Evolutionary conservation across 1,140 invertebrate species (phyloP).

Genomic region (Globodera rostochiensis): DNA sequence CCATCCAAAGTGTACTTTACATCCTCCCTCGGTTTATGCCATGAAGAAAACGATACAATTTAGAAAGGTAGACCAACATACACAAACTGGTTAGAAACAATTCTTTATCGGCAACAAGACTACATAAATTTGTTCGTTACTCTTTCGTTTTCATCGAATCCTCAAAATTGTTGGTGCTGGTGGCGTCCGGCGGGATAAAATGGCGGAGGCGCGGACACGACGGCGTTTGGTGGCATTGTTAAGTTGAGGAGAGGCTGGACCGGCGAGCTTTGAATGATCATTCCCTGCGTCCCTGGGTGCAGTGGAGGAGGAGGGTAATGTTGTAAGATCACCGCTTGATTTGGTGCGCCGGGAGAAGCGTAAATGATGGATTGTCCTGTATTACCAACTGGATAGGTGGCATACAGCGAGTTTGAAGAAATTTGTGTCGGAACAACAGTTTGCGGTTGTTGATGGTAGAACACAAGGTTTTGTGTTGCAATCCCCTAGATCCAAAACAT

Average conservation of each 20-base stretch:
- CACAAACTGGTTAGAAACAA: neutral
- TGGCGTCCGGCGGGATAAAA: neutral
- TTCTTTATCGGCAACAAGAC: neutral
- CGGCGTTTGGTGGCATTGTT: neutral
- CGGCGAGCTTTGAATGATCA: neutral
- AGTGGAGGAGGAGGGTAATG: neutral
- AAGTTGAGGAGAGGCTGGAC: neutral
- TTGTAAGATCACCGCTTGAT: neutral
- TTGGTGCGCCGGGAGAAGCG: neutral
- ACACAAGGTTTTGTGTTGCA: neutral
- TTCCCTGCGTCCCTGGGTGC: neutral
- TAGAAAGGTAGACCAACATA: neutral
- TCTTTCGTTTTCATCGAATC: neutral
- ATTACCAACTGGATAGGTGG: neutral
- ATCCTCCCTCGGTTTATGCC: neutral
- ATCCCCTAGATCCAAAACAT: neutral
- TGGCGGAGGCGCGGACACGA: neutral
- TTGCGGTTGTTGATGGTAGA: slow-evolving; percentile 3
- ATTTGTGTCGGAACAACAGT: neutral
- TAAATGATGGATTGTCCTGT: neutral
- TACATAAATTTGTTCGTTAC: neutral
- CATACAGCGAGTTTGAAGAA: neutral
- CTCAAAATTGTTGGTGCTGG: neutral
- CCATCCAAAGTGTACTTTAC: too few species aligned
- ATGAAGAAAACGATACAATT: neutral